These are phyloP conservation scores for Oreochromis mossambicus DNA, from an alignment of 2,797 vertebrate species.

Conservation along the genomic window DNA sequence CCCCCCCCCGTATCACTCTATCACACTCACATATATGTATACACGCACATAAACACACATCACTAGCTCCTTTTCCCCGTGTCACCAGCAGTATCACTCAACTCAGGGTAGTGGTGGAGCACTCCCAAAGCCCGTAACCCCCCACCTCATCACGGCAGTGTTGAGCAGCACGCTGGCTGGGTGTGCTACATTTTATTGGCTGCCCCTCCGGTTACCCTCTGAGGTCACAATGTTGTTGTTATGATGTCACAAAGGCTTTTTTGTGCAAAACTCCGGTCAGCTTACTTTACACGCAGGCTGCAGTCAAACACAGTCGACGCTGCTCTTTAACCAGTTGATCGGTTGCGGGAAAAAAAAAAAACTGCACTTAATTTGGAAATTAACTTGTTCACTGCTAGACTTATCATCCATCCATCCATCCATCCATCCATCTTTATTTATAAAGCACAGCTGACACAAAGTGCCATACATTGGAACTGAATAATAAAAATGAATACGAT, in stretches of 20 bases:
- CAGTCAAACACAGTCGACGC: not conserved
- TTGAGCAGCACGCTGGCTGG: not conserved
- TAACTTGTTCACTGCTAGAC: not conserved
- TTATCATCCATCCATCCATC: not conserved
- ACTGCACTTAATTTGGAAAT: not conserved
- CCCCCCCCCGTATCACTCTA: conserved; percentile 15
- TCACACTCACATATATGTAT: not conserved
- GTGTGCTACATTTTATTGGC: conserved; percentile 26
- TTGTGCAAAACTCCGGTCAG: conserved; percentile 16
- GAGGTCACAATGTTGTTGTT: conserved; percentile 3
- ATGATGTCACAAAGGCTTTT: conserved; percentile 36
- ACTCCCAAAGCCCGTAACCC: conserved; percentile 32
- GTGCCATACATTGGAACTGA: not conserved
- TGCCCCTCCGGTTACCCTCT: not conserved
- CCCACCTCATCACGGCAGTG: conserved; percentile 35
- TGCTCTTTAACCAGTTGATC: not conserved
- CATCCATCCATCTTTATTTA: not conserved
- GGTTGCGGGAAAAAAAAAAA: not conserved
- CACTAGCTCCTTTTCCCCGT: not conserved
- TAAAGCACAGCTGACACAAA: not conserved
- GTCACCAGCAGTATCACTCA: conserved; percentile 40
- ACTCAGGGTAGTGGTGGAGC: conserved; percentile 14
- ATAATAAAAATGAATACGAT: not conserved
- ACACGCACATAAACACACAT: not conserved
- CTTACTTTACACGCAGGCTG: not conserved